Percentiles rank a stretch among this genome's conserved stretches.
Conservation (phyloP, 2,888 invertebrate genomes). For the Nomada ferruginata region DNA sequence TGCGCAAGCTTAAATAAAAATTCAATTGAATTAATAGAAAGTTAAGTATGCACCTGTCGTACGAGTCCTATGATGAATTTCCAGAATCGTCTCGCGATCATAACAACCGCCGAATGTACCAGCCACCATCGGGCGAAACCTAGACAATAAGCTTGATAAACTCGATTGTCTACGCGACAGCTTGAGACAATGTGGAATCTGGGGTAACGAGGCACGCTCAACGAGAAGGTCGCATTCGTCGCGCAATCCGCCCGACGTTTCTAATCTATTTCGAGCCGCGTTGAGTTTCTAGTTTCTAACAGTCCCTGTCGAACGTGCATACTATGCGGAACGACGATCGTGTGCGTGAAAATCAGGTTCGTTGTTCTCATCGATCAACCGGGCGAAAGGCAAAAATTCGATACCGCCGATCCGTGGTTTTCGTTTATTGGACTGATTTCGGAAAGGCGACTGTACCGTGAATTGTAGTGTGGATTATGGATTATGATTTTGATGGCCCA, state of each 20-base stretch:
- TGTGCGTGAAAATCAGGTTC: constrained; percentile 8
- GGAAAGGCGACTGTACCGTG: too few relatives aligned
- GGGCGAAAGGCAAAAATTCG: not conserved
- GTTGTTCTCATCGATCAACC: not conserved
- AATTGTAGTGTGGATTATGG: too few relatives aligned
- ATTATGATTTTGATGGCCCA: too few relatives aligned
- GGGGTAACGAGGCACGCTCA: constrained; percentile 49
- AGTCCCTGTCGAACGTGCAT: constrained; percentile 58
- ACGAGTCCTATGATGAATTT: not conserved
- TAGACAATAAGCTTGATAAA: constrained; percentile 20
- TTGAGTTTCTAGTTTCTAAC: constrained; percentile 57
- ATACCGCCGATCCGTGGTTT: not conserved
- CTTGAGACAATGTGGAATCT: constrained; percentile 41
- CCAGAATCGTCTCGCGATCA: constrained; percentile 5
- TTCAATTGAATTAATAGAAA: too few relatives aligned
- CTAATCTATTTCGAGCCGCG: constrained; percentile 67
- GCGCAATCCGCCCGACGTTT: constrained; percentile 57
- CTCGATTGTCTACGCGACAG: constrained; percentile 25
- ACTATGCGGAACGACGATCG: constrained; percentile 43
- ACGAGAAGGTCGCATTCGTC: constrained; percentile 55
- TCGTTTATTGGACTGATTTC: too few relatives aligned
- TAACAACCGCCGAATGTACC: not conserved
- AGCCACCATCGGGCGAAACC: not conserved
- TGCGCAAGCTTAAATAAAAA: too few relatives aligned
- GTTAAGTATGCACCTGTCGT: too few relatives aligned